Base-by-base conservation (phyloP, 2,113 vertebrate species). In the Ptilorrhoa leucosticta region DNA sequence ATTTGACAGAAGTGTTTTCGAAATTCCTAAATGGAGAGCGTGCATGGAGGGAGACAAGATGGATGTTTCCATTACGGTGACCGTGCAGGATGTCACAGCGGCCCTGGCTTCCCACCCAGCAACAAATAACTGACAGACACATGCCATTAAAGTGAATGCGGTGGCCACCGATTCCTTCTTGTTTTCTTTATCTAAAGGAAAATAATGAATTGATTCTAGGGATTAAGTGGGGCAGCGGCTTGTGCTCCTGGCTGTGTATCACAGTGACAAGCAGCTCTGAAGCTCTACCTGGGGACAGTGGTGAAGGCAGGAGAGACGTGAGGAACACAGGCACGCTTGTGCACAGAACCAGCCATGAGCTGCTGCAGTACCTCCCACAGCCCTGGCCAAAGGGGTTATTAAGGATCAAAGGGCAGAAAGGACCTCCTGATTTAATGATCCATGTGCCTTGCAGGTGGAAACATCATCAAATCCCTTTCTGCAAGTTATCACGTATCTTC, bases 1-100 rank as follows among this genome's bases (percentile, higher is more conserved):
- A 96, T 96, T 96, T 96, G 95, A 95, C 96, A 96, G 78, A 97
- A 97, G 92, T 86, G 90, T 66, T 97, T 96, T 87, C 7, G 95
- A 97, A 96, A 97, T 96, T 97, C 94, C 94, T 96, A 97, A 96
- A 95, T 84, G 75, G 83, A 91, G 69, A 89, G 86, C 1, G 50
- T 51, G 92, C 83, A 89, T 66, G 64, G 86, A 92, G 95, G 91
- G 91, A 91, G 82, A 94, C 91, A 96, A 96, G 95, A 97, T 89
- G 89, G 96, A 97, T 97, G 90, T 93, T 94, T 83, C 92, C 92
- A 94, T 96, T 95, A 92, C 10, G 0, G 66, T 33, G 66, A 82
- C 90, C 26, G 39, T 23, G 48, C 42, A 65, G 57, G 88, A 42
- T 64, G 66, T 33, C 56, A 65, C 56, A 26, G 58, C 1, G 0